Conservation (phyloP, 2,113 vertebrate genomes). For the Dromaius novaehollandiae region DNA sequence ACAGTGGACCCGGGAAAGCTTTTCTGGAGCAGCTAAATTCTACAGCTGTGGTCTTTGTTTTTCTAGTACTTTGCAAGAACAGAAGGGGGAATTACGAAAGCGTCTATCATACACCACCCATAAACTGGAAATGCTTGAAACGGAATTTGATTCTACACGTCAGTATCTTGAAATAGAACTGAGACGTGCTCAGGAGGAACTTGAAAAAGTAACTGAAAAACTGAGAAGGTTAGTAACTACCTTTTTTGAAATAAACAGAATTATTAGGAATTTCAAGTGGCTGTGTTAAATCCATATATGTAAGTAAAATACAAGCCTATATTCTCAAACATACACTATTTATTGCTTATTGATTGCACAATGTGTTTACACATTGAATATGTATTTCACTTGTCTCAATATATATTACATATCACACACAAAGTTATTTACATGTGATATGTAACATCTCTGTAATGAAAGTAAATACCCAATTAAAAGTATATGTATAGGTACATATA, state of each 20-base stretch:
- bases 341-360: neutral
- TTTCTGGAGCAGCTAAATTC: slow-evolving; percentile 38
- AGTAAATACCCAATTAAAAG: neutral
- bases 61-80: slow-evolving; percentile 91
- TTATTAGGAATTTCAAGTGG: neutral
- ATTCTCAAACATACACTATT: neutral
- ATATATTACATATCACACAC: neutral
- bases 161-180: slow-evolving; percentile 96
- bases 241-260: neutral
- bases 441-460: neutral
- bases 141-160: slow-evolving; percentile 92
- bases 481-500: neutral
- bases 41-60: slow-evolving; percentile 71
- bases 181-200: slow-evolving; percentile 92
- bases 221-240: slow-evolving; percentile 85
- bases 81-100: slow-evolving; percentile 96
- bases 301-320: neutral
- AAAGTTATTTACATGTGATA: neutral
- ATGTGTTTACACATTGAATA: neutral
- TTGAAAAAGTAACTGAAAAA: slow-evolving; percentile 96
- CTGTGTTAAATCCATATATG: neutral
- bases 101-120: slow-evolving; percentile 92
- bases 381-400: neutral
- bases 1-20: slow-evolving; percentile 30
- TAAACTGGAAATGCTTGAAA: slow-evolving; percentile 95